Evolutionary conservation across 2,113 vertebrate species (phyloP).

Genomic region (Sceloporus undulatus): DNA sequence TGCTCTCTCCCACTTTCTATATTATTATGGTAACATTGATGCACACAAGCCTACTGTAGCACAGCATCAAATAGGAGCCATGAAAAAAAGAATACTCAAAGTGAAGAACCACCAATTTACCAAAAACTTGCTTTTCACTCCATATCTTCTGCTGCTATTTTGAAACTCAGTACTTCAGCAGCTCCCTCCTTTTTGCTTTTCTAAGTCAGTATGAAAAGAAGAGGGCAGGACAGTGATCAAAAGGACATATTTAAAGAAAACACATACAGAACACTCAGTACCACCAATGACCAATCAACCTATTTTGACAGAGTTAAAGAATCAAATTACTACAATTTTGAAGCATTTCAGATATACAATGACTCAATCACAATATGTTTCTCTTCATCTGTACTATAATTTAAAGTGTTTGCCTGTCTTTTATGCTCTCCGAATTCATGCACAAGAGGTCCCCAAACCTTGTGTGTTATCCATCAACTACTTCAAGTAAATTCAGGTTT

Average conservation of each 20-base stretch:
- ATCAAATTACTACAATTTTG: too few relatives aligned
- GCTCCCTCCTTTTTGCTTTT: background rate
- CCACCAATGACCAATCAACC: background rate
- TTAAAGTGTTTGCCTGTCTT: too few relatives aligned
- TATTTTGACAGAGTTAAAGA: too few relatives aligned
- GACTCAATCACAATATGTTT: too few relatives aligned
- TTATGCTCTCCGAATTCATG: too few relatives aligned
- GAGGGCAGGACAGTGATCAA: background rate
- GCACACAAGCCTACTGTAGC: background rate
- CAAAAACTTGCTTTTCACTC: background rate
- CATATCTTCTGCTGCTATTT: background rate
- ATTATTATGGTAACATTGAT: background rate
- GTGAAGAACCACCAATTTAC: background rate
- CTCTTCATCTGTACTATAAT: too few relatives aligned
- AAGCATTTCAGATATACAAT: too few relatives aligned
- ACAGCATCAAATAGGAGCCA: background rate
- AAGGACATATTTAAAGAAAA: too few relatives aligned
- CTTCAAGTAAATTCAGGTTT: too few relatives aligned
- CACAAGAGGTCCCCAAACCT: too few relatives aligned
- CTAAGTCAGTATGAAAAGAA: background rate
- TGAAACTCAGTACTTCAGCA: too few relatives aligned
- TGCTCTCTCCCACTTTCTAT: background rate
- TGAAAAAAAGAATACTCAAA: slow-evolving; percentile 17
- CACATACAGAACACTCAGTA: background rate
- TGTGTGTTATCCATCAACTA: too few relatives aligned